A percentile compares a stretch with the other conserved stretches of the same genome.
These are phyloP conservation scores for Rhinoraja longicauda DNA, from an alignment of 2,797 vertebrate species.

Conservation along the genomic window DNA sequence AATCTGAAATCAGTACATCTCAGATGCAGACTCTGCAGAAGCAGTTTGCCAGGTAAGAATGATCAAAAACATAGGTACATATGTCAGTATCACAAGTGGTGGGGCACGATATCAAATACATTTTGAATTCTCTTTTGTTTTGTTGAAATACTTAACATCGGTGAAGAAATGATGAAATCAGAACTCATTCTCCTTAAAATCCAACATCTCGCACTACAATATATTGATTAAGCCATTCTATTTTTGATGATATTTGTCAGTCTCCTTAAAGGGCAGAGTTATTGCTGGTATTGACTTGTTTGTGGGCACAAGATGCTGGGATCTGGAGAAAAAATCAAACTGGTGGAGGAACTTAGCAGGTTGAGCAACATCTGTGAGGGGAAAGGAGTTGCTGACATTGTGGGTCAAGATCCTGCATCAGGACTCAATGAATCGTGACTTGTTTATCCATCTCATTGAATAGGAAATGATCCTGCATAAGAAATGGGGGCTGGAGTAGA, in stretches of 20 bases:
- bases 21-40: slow-evolving; percentile 82
- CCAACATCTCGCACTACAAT: background rate
- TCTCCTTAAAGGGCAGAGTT: background rate
- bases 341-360: no score
- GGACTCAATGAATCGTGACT: no score
- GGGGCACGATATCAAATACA: background rate
- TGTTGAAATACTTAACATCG: background rate
- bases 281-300: background rate
- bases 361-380: no score
- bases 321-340: no score
- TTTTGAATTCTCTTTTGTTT: background rate
- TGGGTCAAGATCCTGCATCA: no score
- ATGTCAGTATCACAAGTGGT: no score
- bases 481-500: no score
- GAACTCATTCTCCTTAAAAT: background rate
- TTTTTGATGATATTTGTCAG: background rate
- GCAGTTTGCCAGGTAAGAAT: slow-evolving; percentile 77
- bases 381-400: no score
- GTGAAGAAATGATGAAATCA: background rate
- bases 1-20: slow-evolving; percentile 68
- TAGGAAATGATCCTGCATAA: background rate
- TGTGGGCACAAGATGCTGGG: background rate
- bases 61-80: background rate
- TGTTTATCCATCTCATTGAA: no score
- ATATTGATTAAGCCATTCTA: background rate